Base-by-base conservation (phyloP, 2,888 invertebrate genomes). In the Acanthopleura granulata region DNA sequence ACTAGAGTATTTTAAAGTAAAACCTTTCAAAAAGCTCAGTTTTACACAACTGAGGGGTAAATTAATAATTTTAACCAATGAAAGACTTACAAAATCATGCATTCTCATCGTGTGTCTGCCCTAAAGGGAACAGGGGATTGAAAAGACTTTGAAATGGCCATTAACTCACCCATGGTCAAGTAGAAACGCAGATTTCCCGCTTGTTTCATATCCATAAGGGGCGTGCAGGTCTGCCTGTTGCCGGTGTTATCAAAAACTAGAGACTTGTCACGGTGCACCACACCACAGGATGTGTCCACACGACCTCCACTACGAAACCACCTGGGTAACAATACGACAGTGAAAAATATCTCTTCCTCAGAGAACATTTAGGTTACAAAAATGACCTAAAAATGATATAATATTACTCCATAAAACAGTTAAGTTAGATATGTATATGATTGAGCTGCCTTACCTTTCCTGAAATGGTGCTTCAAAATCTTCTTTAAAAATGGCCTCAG, bases 221-320 rank as follows among this genome's bases (percentile, higher is more conserved):
- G 87, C 0, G 89, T 86, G 76, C 90, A 90, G 14, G 87, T 81
- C 73, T 84, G 82, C 40, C 89, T 79, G 75, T 84, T 82, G n/a
- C 85, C 85, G 29, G 80, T 72, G 1, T 81, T 83, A 75, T 83
- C 82, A 79, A 88, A 85, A 9, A 86, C 83, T 77, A 88, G 77
- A 4, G 87, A 79, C 40, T 85, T 85, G 9, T 84, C 87, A 4
- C 79, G 49, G 57, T 86, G 79, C 0, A 88, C 79, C 0, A 79
- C 76, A n/a, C 89, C 89, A 83, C 90, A 90, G 1, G 79, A 80
- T 0, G 81, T 78, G 72, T 84, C 85, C 18, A 84, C 76, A 66
- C 83, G 80, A 6, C 88, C 89, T 22, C 88, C 89, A 71, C 79
- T 74, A 11, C 87, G 77, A 9, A 79, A 74, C 90, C 89, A 90